Base-by-base conservation (phyloP, 2,113 vertebrate species). In the Carettochelys insculpta region DNA sequence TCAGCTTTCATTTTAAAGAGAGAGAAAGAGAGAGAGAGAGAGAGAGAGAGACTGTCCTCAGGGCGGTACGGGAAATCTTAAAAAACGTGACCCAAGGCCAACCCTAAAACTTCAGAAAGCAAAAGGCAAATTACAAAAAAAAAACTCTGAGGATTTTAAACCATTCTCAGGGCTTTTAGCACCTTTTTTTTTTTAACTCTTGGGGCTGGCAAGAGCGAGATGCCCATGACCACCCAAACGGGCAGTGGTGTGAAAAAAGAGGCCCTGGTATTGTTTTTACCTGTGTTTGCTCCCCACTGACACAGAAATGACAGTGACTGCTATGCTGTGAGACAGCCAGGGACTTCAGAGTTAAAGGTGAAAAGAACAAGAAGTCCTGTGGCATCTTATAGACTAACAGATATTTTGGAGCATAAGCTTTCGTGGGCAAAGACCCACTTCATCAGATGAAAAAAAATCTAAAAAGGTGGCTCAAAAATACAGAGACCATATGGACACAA, bases 111-210 rank as follows among this genome's bases (percentile, higher is more conserved):
- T 87, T 54, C 87, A 71, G 68, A 47, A 78, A 11, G 2, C 11
- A n/a, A 34, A 71, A 71, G 22, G 80, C 58, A 89, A 94, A 91
- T 58, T 65, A n/a, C n/a, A 4, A 16, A 52, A 61, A 61, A 61
- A 34, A 43, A 56, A 24, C 29, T 85, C 82, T 81, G 77, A 5
- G 80, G 41, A 75, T 85, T 77, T 80, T 85, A 54, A 85, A 87
- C 48, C 80, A 61, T 52, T 81, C 82, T 11, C 45, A 31, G 22
- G 4, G 1, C 50, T 3, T 61, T 6, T 24, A 65, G 85, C 11
- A 17, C 53, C 87, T 0, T 1, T 85, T 56, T 10, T 29, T 83
- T 89, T 93, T 56, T 41, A 88, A 85, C 4, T 4, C 48, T 3
- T 22, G 2, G 3, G 0, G 0, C 1, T 85, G 34, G 73, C 81